A percentile compares a stretch with the other conserved stretches of the same genome.
Evolutionary conservation across 2,797 vertebrate species (phyloP).

Genomic region (Melanotaenia boesemani): DNA sequence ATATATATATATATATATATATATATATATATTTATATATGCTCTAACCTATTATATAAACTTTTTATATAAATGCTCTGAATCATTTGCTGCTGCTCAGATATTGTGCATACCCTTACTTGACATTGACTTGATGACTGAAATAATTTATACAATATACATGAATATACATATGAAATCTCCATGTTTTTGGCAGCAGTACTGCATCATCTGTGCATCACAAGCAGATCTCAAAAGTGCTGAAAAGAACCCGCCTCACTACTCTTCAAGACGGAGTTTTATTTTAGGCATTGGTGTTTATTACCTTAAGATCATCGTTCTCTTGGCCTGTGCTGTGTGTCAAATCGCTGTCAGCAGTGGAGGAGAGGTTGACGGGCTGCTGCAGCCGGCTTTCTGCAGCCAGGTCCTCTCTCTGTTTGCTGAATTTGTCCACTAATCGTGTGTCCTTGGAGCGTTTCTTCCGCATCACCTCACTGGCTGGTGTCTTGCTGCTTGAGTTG

Average conservation of each 20-base stretch:
- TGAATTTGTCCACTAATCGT: slow-evolving; percentile 86
- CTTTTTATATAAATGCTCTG: not conserved
- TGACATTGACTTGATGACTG: not conserved
- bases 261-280: not conserved
- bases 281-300: not conserved
- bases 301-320: slow-evolving; percentile 72
- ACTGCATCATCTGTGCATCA: not conserved
- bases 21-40: too few relatives aligned
- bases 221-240: not conserved
- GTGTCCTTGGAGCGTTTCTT: slow-evolving; percentile 87
- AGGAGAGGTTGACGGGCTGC: not conserved
- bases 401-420: slow-evolving; percentile 77
- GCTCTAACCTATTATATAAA: not conserved
- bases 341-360: not conserved
- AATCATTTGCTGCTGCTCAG: not conserved
- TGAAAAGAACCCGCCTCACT: not conserved
- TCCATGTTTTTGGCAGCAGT: not conserved
- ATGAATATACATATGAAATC: not conserved
- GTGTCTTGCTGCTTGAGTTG: slow-evolving; percentile 88
- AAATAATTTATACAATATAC: too few relatives aligned
- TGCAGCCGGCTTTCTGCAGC: slow-evolving; percentile 56
- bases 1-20: too few relatives aligned
- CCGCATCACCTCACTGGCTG: slow-evolving; percentile 90
- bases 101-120: not conserved
- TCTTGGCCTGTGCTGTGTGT: slow-evolving; percentile 2